phyloP scores from a whole-genome alignment of 2,113 vertebrate species.

The Grantiella picta region DNA sequence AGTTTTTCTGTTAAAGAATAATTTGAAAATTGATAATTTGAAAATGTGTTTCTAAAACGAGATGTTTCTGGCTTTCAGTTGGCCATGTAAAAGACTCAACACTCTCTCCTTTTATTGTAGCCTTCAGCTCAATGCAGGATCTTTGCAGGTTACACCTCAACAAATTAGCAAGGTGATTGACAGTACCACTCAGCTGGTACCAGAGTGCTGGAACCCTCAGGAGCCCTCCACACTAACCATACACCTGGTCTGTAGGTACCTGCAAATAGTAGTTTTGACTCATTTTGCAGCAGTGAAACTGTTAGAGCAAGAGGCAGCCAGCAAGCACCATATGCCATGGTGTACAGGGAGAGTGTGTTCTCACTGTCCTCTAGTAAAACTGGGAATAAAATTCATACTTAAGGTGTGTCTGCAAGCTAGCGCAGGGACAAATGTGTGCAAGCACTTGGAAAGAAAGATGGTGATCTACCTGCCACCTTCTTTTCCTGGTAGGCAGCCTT shows the following conservation, averaged over 20 bases:
- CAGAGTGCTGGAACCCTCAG: not conserved
- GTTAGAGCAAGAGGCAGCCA: not conserved
- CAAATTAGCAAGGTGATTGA: not conserved
- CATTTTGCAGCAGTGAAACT: not conserved
- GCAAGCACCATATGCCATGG: not conserved
- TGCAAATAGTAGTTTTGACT: not conserved
- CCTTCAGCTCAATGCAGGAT: not conserved
- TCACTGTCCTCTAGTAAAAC: not conserved
- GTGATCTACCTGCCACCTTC: not conserved
- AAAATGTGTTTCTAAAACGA: not conserved
- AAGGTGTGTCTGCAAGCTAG: not conserved
- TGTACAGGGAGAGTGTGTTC: not conserved
- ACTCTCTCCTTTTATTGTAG: not conserved
- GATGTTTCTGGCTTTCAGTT: not conserved
- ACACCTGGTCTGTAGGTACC: not conserved
- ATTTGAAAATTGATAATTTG: not conserved
- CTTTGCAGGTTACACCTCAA: not conserved
- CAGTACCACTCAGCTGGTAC: not conserved
- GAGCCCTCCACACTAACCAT: not conserved
- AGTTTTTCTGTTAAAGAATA: not conserved
- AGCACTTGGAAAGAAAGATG: not conserved
- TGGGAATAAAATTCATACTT: not conserved
- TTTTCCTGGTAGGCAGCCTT: not conserved
- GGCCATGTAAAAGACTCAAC: not conserved
- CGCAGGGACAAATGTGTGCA: not conserved